phyloP scores from a whole-genome alignment of 1,140 invertebrate genomes.

The Probaryconus sp. region DNA sequence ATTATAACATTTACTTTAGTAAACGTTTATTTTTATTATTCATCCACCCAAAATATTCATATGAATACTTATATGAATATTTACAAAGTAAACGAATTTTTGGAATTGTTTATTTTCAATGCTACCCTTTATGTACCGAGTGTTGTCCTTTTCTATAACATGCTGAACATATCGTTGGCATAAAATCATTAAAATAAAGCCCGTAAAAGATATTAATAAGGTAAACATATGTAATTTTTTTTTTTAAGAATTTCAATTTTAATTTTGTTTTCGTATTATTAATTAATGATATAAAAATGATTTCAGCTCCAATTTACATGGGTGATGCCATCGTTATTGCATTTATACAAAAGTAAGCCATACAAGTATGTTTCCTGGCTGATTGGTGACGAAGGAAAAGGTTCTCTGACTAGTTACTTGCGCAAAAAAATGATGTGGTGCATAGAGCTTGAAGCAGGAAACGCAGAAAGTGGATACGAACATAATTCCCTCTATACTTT shows the following conservation, averaged over 20 bases:
- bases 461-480: slow-evolving; percentile 86
- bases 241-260: neutral
- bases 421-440: slow-evolving; percentile 91
- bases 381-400: slow-evolving; percentile 92
- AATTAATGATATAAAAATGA: slow-evolving; percentile 1
- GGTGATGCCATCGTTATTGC: slow-evolving; percentile 86
- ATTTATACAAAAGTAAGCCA: slow-evolving; percentile 87
- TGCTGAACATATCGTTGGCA: no score
- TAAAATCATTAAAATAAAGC: slow-evolving; percentile 88
- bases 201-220: slow-evolving; percentile 85
- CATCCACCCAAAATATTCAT: no score
- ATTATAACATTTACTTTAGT: no score
- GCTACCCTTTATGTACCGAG: no score
- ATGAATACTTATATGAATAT: no score
- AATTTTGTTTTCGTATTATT: neutral
- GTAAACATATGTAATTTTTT: slow-evolving; percentile 66
- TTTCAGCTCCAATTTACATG: slow-evolving; percentile 86
- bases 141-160: no score
- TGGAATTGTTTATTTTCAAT: no score
- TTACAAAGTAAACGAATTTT: no score
- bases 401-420: slow-evolving; percentile 90
- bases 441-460: slow-evolving; percentile 86
- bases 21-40: no score
- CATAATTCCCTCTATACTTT: slow-evolving; percentile 85
- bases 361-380: slow-evolving; percentile 89